Evolutionary conservation across 2,113 vertebrate species (phyloP).

Genomic region (Eurystomus gularis): DNA sequence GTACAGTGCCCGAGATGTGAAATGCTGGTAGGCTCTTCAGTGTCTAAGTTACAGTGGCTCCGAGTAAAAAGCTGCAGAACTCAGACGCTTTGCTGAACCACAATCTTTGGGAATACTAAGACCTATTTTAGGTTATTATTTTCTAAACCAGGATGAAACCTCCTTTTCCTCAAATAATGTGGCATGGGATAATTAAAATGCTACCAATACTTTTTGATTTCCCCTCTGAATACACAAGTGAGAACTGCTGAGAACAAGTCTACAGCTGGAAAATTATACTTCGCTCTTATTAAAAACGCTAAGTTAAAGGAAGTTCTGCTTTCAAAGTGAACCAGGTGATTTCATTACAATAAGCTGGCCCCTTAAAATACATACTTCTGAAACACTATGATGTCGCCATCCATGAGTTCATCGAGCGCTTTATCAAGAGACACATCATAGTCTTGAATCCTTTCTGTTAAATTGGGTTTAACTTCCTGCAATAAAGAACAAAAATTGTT

Average conservation of each 20-base stretch:
- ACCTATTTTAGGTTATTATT: not conserved
- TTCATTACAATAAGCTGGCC: not conserved
- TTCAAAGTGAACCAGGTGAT: not conserved
- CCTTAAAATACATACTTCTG: conserved; percentile 86
- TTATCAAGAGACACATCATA: conserved; percentile 99
- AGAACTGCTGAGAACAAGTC: not conserved
- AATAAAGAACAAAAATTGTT: not conserved
- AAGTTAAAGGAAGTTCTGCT: not conserved
- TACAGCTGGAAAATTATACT: not conserved
- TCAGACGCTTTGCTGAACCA: not conserved
- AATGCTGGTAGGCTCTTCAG: not conserved
- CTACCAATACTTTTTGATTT: not conserved
- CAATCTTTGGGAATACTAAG: not conserved
- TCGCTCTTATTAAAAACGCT: not conserved
- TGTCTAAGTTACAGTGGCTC: not conserved
- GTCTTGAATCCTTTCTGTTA: conserved; percentile 99
- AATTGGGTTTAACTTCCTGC: conserved; percentile 99
- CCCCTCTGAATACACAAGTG: not conserved
- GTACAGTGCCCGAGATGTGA: not conserved
- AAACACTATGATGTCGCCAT: conserved; percentile 99
- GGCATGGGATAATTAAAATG: not conserved
- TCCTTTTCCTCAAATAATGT: not conserved
- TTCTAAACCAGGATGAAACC: not conserved
- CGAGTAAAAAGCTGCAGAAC: not conserved
- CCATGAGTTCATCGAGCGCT: conserved; percentile 99